Conservation (phyloP, 2,888 invertebrate genomes). For the Thelaira solivaga region DNA sequence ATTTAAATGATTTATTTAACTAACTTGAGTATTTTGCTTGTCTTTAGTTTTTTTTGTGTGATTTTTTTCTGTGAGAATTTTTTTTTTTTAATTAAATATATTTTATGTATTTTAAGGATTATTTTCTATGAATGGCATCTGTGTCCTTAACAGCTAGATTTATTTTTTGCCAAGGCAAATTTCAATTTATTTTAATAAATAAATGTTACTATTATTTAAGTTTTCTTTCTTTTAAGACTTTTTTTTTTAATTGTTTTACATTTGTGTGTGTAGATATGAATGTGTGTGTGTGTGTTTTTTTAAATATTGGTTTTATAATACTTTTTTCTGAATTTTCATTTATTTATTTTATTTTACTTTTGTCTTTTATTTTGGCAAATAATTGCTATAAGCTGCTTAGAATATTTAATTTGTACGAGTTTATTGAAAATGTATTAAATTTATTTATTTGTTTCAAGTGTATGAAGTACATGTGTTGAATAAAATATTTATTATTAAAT, state of each 20-base stretch:
- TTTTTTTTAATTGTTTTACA: no score
- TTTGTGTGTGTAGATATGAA: background rate
- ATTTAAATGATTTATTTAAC: constrained; percentile 36
- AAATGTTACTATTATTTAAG: background rate
- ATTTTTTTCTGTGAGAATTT: background rate
- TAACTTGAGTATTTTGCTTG: background rate
- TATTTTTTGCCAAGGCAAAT: background rate
- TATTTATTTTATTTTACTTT: background rate
- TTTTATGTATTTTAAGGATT: constrained; percentile 57
- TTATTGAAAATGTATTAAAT: constrained; percentile 28
- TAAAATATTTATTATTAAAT: constrained; percentile 24
- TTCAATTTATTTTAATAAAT: constrained; percentile 18
- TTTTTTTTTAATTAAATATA: background rate
- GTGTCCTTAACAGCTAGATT: background rate
- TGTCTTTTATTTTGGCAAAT: constrained; percentile 21
- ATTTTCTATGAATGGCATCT: constrained; percentile 43
- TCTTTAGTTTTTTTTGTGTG: background rate
- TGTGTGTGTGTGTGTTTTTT: background rate
- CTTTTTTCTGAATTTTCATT: background rate
- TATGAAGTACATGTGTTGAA: background rate
- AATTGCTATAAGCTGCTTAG: constrained; percentile 50
- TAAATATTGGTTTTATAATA: background rate
- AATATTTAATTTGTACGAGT: constrained; percentile 51
- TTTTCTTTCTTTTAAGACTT: background rate
- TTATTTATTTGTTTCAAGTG: background rate